A percentile compares a stretch with the other conserved stretches of the same genome.
These are phyloP conservation scores for Barbus barbus DNA, from an alignment of 2,113 vertebrate genomes.

Conservation along the genomic window DNA sequence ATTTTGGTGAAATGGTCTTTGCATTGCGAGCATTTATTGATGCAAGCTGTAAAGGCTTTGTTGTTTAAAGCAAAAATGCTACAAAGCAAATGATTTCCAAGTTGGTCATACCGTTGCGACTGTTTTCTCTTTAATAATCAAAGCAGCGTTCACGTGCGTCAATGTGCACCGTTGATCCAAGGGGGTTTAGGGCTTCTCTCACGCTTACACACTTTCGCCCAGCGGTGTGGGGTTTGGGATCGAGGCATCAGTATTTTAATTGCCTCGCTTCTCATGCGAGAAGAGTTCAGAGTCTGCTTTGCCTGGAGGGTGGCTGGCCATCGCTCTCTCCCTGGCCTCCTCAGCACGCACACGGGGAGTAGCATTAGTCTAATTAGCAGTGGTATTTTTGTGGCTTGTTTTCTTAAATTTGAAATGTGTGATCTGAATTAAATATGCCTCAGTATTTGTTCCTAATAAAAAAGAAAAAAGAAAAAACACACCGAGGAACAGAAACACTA, in stretches of 20 bases:
- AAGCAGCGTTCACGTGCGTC: slow-evolving; percentile 16
- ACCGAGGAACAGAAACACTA: slow-evolving; percentile 59
- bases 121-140: slow-evolving; percentile 24
- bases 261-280: slow-evolving; percentile 50
- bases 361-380: slow-evolving; percentile 74
- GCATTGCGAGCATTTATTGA: background rate
- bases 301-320: slow-evolving; percentile 38
- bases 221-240: slow-evolving; percentile 35
- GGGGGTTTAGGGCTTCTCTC: slow-evolving; percentile 15
- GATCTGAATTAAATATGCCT: slow-evolving; percentile 82
- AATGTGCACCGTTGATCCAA: background rate
- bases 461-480: slow-evolving; percentile 51
- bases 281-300: slow-evolving; percentile 32
- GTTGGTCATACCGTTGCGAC: background rate
- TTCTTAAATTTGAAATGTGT: slow-evolving; percentile 79
- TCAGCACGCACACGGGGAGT: slow-evolving; percentile 57
- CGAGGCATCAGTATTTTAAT: slow-evolving; percentile 49
- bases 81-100: background rate
- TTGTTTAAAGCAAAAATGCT: slow-evolving; percentile 4
- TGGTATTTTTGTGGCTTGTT: slow-evolving; percentile 76
- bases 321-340: slow-evolving; percentile 21
- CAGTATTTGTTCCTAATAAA: slow-evolving; percentile 79
- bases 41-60: background rate
- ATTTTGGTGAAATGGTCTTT: no score
- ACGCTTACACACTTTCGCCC: slow-evolving; percentile 20